Evolutionary conservation across 2,113 vertebrate species (phyloP), one percentile per base, ranked within the genome.

Genomic region (Buteo buteo): DNA sequence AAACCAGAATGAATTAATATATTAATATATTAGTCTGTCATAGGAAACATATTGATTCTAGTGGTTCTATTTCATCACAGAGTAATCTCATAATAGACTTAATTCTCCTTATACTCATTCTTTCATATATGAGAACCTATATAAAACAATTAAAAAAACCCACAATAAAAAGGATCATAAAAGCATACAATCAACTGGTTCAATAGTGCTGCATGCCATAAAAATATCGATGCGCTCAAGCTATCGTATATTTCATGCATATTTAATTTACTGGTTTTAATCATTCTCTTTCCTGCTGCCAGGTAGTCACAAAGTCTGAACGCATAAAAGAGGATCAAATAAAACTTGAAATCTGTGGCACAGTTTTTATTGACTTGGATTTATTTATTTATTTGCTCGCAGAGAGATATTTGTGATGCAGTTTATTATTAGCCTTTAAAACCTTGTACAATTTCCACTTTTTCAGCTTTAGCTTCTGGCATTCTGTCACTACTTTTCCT

Each of bases 1-100:
- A 89, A 92, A 95, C 28, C 28, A 92, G 84, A 95, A 98, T 95
- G 0, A 93, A 96, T 96, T 88, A 93, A 95, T 93, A 87, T 16
- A 90, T 92, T 76, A 95, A 88, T 71, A 70, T 38, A 88, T 82
- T 70, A 92, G 21, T 34, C 67, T 55, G 10, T 10, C 44, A 77
- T 7, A 86, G 17, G 49, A 92, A 84, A 80, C n/a, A 54, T 50
- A 82, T 19, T 69, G 52, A 78, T 87, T 81, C 69, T 69, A 71
- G 45, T 45, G 29, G 58, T 59, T 87, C 16, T 40, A 36, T 73
- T 70, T 64, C 19, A 92, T 44, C 2, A 1, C 21, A n/a, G 8
- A 79, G 36, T 55, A 69, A 84, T 40, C 11, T 12, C 47, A 82
- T 15, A 9, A 42, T 54, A 77, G 25, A 57, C 10, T 69, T 88